Evolutionary conservation across 2,888 invertebrate species (phyloP).

Genomic region (Ceratothoa steindachneri): DNA sequence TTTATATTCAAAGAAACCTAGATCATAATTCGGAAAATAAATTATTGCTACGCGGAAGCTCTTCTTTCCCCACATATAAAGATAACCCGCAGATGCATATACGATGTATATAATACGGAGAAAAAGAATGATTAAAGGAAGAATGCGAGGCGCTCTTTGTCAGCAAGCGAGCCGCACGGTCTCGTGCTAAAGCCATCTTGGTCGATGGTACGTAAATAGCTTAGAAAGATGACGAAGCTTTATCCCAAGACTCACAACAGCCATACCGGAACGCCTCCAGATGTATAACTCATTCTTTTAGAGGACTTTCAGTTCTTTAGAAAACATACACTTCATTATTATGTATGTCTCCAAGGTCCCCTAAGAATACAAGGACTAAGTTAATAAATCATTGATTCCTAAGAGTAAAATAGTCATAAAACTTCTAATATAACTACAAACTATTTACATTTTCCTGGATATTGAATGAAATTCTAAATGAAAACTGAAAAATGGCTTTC

Average conservation of each 20-base stretch:
- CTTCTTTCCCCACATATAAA: too few species aligned
- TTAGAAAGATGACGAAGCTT: not conserved
- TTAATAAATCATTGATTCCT: too few species aligned
- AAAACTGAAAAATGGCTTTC: not conserved
- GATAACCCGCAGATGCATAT: too few species aligned
- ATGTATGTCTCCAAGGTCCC: not conserved
- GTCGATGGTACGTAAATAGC: conserved; percentile 10
- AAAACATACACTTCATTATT: not conserved
- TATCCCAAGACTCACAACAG: not conserved
- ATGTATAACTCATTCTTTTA: not conserved
- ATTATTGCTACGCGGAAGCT: too few species aligned
- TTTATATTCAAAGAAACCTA: too few species aligned
- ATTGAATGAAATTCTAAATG: too few species aligned
- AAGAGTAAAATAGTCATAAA: too few species aligned
- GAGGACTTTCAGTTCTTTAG: not conserved
- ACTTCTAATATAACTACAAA: not conserved
- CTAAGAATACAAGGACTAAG: not conserved
- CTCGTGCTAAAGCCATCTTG: not conserved
- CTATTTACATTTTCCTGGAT: too few species aligned
- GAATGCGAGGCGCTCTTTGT: not conserved
- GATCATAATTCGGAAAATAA: too few species aligned
- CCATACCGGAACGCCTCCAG: conserved; percentile 1
- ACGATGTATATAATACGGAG: not conserved
- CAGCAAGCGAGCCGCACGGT: not conserved
- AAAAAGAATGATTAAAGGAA: not conserved